Conservation (phyloP, 2,797 vertebrate genomes). For the Hyperoplus immaculatus region DNA sequence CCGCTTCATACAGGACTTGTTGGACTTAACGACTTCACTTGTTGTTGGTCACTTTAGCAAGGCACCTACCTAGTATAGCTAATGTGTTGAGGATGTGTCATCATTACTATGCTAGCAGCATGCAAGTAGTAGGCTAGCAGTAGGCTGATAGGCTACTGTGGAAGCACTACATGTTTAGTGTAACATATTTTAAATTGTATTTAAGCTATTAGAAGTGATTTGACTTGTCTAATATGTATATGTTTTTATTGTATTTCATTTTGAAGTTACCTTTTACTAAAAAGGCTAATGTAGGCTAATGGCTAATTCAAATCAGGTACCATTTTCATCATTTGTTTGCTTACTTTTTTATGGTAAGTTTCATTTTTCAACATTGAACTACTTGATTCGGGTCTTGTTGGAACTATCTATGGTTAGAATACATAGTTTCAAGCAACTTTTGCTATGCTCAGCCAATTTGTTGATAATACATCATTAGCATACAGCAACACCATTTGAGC, state of each 20-base stretch:
- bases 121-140: no score
- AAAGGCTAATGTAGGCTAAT: background rate
- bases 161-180: no score
- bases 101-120: background rate
- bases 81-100: background rate
- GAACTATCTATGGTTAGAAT: no score
- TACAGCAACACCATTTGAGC: no score
- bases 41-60: background rate
- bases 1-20: background rate
- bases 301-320: background rate
- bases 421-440: no score
- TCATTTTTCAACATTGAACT: background rate
- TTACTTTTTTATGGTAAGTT: background rate
- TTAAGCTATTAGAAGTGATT: background rate
- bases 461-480: no score
- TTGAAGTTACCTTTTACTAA: background rate
- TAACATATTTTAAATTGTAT: background rate
- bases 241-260: background rate
- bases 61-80: background rate
- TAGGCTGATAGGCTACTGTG: no score
- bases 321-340: background rate
- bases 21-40: background rate
- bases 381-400: background rate
- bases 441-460: no score
- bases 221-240: background rate